Evolutionary conservation across 2,888 invertebrate genomes (phyloP).

Genomic region (Caenorhabditis macrosperma): DNA sequence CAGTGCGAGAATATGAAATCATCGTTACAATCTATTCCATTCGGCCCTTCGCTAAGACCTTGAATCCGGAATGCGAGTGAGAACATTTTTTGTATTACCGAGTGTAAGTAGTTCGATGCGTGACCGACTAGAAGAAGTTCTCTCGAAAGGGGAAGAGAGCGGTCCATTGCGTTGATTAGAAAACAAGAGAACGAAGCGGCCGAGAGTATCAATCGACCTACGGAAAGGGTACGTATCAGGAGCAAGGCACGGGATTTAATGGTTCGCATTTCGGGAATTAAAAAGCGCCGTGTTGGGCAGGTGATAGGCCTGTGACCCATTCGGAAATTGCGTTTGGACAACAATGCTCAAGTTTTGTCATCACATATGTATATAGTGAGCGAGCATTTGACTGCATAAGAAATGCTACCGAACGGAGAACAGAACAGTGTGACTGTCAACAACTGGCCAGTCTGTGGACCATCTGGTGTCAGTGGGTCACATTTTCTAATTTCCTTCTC

Average conservation of each 20-base stretch:
- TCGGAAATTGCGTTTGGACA: constrained; percentile 11
- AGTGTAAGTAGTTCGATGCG: constrained; percentile 23
- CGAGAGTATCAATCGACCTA: constrained; percentile 20
- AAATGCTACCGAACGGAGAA: neutral
- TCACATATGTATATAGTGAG: neutral
- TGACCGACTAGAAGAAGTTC: constrained; percentile 19
- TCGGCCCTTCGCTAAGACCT: neutral
- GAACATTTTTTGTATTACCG: constrained; percentile 40
- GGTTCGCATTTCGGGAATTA: neutral
- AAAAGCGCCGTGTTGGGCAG: neutral
- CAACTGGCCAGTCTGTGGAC: constrained; percentile 1
- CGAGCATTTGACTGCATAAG: neutral
- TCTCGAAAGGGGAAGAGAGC: neutral
- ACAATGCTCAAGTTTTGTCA: neutral
- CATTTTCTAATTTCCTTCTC: neutral
- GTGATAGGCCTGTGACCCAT: neutral
- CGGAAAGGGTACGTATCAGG: neutral
- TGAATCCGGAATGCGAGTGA: constrained; percentile 50
- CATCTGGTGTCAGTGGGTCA: constrained; percentile 6
- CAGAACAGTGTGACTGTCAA: neutral
- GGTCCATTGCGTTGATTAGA: constrained; percentile 52
- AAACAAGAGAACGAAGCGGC: neutral
- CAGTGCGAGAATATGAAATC: constrained; percentile 23
- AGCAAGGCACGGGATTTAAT: neutral
- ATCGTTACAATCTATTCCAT: constrained; percentile 17